Percentiles rank a stretch among this genome's conserved stretches.
Evolutionary conservation across 2,113 vertebrate genomes (phyloP).

Genomic region (Pangasianodon hypophthalmus): DNA sequence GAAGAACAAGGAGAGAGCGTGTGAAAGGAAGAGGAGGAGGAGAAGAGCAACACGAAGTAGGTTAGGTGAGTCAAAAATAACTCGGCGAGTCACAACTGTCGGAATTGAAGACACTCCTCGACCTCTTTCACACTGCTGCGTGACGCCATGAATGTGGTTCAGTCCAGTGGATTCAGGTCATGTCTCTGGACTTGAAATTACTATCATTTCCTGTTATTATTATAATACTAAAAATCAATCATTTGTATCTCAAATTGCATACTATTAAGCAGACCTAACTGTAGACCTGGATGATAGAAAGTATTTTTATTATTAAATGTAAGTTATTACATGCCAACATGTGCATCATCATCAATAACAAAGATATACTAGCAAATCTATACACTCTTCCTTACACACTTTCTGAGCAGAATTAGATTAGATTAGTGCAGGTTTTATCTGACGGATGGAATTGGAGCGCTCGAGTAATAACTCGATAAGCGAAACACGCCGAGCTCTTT

Average conservation of each 20-base stretch:
- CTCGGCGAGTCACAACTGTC: neutral
- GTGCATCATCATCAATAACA: neutral
- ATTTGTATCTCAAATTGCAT: neutral
- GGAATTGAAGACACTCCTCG: neutral
- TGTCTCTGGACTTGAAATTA: neutral
- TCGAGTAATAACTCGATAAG: conserved; percentile 1
- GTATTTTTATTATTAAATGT: neutral
- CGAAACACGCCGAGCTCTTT: neutral
- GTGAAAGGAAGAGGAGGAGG: neutral
- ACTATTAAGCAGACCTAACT: neutral
- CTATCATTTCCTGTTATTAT: neutral
- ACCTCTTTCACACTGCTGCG: neutral
- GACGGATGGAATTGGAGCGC: neutral
- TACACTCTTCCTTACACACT: neutral
- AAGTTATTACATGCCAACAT: neutral
- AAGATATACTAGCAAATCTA: neutral
- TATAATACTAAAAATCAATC: neutral
- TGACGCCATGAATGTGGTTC: neutral
- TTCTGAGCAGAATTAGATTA: neutral
- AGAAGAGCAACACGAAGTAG: neutral
- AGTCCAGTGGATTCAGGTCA: neutral
- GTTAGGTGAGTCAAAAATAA: conserved; percentile 32
- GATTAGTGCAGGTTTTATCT: conserved; percentile 16
- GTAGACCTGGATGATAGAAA: neutral
- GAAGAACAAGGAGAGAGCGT: neutral